Evolutionary conservation across 2,888 invertebrate species (phyloP), one percentile per base, ranked within the genome.

Genomic region (Limenitis camilla): DNA sequence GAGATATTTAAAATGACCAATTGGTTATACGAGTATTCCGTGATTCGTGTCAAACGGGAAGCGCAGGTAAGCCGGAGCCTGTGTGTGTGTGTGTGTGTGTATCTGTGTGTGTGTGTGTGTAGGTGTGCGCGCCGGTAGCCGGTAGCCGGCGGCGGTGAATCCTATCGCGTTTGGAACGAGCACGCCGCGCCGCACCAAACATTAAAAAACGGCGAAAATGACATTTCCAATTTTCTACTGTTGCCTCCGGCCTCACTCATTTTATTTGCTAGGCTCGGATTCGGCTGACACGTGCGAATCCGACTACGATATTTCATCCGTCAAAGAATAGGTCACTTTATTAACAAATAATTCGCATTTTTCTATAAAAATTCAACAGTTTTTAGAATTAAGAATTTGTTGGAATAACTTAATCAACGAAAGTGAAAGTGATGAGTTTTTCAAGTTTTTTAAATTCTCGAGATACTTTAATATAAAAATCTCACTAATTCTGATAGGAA

Each of bases 151-250:
- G 72, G 75, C 62, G 61, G 67, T 64, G 82, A 81, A 81, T 82
- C 81, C 79, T 76, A 77, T 76, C 78, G 74, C 70, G 71, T 59
- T 60, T 56, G 61, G 65, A 67, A 63, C 71, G 67, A 71, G 43
- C 39, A 40, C 55, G 42, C 44, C 43, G 70, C 72, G n/a, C n/a
- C 76, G 74, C 79, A 78, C 74, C 84, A 88, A 85, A 85, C 84
- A 84, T 83, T 81, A 84, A 88, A 87, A 87, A 88, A 86, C 76
- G 77, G 79, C 82, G 82, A 88, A 88, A 89, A 89, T 88, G 88
- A 88, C 88, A 84, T 88, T 88, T 88, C 85, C 82, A 88, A 88
- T 89, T 89, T 89, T 88, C 88, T 88, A 82, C 84, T 76, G 79
- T 82, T 76, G 83, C 86, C 78, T 72, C 74, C 74, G 77, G 84